These are phyloP conservation scores for Iselma pallidipennis DNA, from an alignment of 2,888 invertebrate species.

Conservation along the genomic window DNA sequence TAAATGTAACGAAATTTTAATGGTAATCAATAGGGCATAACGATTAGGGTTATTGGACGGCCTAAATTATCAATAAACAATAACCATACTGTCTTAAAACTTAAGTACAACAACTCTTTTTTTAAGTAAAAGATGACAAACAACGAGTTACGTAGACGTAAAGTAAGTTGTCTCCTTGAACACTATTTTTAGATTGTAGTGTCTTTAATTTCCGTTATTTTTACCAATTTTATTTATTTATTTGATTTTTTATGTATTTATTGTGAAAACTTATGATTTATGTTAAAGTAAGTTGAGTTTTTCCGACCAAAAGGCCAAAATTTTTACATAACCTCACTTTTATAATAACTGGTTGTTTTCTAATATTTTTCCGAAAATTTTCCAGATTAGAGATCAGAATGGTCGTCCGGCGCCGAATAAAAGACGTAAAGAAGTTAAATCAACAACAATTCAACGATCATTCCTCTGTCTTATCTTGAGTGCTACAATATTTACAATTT, in stretches of 20 bases:
- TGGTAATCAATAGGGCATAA: constrained; percentile 15
- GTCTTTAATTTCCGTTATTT: neutral
- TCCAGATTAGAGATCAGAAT: constrained; percentile 26
- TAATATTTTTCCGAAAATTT: neutral
- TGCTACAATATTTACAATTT: constrained; percentile 50
- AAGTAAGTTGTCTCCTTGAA: constrained; percentile 41
- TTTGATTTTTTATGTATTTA: neutral
- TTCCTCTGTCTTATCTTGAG: constrained; percentile 52
- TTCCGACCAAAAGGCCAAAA: constrained; percentile 40
- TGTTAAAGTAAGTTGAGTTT: neutral
- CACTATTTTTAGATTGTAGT: neutral
- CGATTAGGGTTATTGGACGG: constrained; percentile 13
- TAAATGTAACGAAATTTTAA: neutral
- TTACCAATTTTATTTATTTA: neutral
- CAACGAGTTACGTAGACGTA: constrained; percentile 43
- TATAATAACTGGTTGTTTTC: neutral
- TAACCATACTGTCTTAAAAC: neutral
- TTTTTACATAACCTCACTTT: neutral
- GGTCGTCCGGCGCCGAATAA: constrained; percentile 32
- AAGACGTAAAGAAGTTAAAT: constrained; percentile 42
- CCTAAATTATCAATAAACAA: neutral
- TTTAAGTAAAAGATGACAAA: constrained; percentile 22
- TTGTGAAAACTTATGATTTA: neutral
- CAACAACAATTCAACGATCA: constrained; percentile 47
- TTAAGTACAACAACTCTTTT: neutral